Evolutionary conservation across 2,888 invertebrate genomes (phyloP).

Genomic region (Archaeoteleia sp.): DNA sequence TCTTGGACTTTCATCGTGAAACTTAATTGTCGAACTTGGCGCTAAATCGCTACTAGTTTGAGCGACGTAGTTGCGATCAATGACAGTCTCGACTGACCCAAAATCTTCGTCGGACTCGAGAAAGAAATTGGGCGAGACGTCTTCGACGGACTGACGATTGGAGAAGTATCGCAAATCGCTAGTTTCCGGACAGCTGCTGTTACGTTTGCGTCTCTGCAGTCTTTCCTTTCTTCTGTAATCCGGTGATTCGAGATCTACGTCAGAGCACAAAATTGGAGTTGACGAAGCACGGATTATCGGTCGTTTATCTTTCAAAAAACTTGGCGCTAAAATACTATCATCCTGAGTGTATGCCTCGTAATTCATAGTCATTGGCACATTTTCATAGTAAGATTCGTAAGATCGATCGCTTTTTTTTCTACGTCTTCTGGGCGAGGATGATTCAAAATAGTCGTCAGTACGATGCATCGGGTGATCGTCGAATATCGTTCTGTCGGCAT

Average conservation of each 20-base stretch:
- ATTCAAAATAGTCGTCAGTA: slow-evolving; percentile 50
- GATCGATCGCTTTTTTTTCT: slow-evolving; percentile 44
- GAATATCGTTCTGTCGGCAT: slow-evolving; percentile 38
- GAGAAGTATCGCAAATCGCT: slow-evolving; percentile 51
- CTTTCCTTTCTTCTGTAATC: slow-evolving; percentile 52
- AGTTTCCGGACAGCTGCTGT: slow-evolving; percentile 66
- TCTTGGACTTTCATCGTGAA: slow-evolving; percentile 8
- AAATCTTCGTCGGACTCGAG: slow-evolving; percentile 70
- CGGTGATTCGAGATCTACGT: slow-evolving; percentile 58
- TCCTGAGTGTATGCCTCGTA: slow-evolving; percentile 35
- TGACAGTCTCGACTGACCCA: slow-evolving; percentile 71
- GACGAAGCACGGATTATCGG: slow-evolving; percentile 68
- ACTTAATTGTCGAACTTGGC: background rate
- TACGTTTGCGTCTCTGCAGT: slow-evolving; percentile 63
- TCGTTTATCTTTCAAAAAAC: slow-evolving; percentile 58
- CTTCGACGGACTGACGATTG: slow-evolving; percentile 13
- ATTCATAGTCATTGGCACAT: slow-evolving; percentile 51
- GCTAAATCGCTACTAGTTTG: background rate
- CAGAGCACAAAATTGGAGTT: slow-evolving; percentile 66
- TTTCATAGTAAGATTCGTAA: slow-evolving; percentile 58
- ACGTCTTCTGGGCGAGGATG: slow-evolving; percentile 37
- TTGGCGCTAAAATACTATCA: slow-evolving; percentile 55
- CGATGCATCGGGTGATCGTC: slow-evolving; percentile 39
- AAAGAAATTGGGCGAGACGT: slow-evolving; percentile 43
- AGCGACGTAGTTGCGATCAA: slow-evolving; percentile 39